Percentiles rank a stretch among this genome's conserved stretches.
These are phyloP conservation scores for Eristalinus sepulchralis DNA, from an alignment of 2,888 invertebrate genomes.

Conservation along the genomic window DNA sequence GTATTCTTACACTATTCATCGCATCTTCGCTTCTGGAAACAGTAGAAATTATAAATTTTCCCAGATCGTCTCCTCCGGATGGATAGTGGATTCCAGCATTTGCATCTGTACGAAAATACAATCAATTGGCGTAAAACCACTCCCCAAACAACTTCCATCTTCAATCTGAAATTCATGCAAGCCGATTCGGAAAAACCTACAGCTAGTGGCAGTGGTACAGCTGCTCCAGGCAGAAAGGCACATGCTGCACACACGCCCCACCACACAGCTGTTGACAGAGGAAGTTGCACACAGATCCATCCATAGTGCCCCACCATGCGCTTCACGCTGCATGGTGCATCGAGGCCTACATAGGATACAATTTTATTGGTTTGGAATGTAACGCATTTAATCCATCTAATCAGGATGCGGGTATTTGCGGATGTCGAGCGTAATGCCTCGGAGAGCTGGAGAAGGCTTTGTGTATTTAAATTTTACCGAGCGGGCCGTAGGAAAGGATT, in stretches of 20 bases:
- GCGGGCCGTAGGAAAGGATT: constrained; percentile 43
- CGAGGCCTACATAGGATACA: constrained; percentile 17
- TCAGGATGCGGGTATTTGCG: constrained; percentile 68
- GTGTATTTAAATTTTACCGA: constrained; percentile 50
- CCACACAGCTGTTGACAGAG: constrained; percentile 38
- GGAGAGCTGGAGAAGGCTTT: constrained; percentile 51
- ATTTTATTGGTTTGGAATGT: constrained; percentile 56
- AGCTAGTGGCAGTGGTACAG: background rate
- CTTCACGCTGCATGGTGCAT: constrained; percentile 22
- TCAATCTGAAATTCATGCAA: constrained; percentile 50
- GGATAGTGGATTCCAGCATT: constrained; percentile 50
- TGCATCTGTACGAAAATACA: constrained; percentile 36
- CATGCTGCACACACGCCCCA: background rate
- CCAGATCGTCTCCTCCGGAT: constrained; percentile 9
- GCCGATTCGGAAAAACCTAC: constrained; percentile 53
- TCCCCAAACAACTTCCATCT: constrained; percentile 32
- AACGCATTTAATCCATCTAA: constrained; percentile 69
- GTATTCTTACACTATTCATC: constrained; percentile 1
- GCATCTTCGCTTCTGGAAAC: background rate
- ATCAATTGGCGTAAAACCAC: constrained; percentile 46
- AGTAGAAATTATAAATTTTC: constrained; percentile 12
- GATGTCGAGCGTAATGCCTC: constrained; percentile 60
- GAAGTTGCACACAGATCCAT: constrained; percentile 11
- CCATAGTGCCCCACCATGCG: constrained; percentile 12
- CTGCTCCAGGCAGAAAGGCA: constrained; percentile 17